Conservation (phyloP, 2,888 invertebrate species). For the Amphipyra berbera region DNA sequence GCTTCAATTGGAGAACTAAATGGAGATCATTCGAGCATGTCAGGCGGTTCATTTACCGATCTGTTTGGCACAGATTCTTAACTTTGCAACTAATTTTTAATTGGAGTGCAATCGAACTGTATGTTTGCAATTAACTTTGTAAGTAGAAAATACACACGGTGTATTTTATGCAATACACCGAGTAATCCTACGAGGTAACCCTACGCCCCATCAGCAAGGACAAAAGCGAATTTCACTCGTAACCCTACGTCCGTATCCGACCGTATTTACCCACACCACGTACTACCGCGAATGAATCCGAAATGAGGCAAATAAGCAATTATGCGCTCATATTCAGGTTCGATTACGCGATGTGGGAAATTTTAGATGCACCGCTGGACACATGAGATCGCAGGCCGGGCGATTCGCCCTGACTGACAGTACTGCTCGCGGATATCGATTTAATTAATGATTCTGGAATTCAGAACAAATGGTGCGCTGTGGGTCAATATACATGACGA, state of each 20-base stretch:
- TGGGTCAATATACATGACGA: slow-evolving; percentile 18
- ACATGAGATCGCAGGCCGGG: slow-evolving; percentile 49
- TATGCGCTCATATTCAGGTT: slow-evolving; percentile 82
- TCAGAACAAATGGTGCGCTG: slow-evolving; percentile 34
- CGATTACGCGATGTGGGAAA: slow-evolving; percentile 80
- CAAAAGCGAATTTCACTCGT: slow-evolving; percentile 58
- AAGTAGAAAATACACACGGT: slow-evolving; percentile 25
- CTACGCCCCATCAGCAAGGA: slow-evolving; percentile 36
- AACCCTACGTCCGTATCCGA: slow-evolving; percentile 56
- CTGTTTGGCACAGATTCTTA: slow-evolving; percentile 4
- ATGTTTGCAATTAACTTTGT: background rate
- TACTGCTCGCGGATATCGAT: slow-evolving; percentile 43
- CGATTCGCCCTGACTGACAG: slow-evolving; percentile 46
- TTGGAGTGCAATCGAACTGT: slow-evolving; percentile 1
- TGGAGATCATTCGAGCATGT: slow-evolving; percentile 4
- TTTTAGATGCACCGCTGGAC: slow-evolving; percentile 75
- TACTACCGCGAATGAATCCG: slow-evolving; percentile 77
- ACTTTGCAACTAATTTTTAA: slow-evolving; percentile 14
- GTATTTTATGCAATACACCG: slow-evolving; percentile 32
- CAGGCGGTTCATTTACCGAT: background rate
- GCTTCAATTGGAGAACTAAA: background rate
- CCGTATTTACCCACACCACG: slow-evolving; percentile 62
- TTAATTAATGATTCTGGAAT: slow-evolving; percentile 51
- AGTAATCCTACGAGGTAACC: slow-evolving; percentile 42
- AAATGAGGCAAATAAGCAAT: slow-evolving; percentile 89